Evolutionary conservation across 2,797 vertebrate genomes (phyloP), one percentile per base, ranked within the genome.

Genomic region (Pelochelys cantorii): DNA sequence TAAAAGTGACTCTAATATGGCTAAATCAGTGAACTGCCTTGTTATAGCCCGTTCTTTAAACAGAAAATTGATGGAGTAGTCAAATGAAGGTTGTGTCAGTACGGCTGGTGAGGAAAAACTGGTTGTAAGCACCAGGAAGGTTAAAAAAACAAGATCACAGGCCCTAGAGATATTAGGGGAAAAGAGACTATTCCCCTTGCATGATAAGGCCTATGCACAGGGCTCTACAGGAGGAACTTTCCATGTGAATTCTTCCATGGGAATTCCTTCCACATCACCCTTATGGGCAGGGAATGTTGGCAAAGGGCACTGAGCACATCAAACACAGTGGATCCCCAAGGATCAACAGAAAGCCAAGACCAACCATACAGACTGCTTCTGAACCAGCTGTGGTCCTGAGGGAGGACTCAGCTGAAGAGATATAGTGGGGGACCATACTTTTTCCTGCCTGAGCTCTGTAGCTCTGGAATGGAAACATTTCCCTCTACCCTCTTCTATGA

Each of bases 241-340:
- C 11, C 79, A 37, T 77, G 79, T 75, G 91, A 92, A 71, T 37
- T 52, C n/a, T 92, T 81, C 74, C 75, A n/a, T 60, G 14, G 68
- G 84, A 3, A 55, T 14, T 22, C 54, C 79, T 84, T 42, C 18
- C 17, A 31, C 17, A 68, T 71, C 23, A 84, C 60, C 29, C 0
- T 1, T 1, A 81, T 42, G 80, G 84, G 74, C 20, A 85, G 68
- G 23, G 60, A 85, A 54, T 17, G 9, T 75, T 78, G 29, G 83
- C n/a, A 65, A 3, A 17, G 62, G 25, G 18, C 84, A 91, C n/a
- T 68, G 65, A 12, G 0, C 53, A 52, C 74, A 0, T 2, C 52
- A 79, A 62, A 18, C 25, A 87, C 20, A 62, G 52, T 62, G 89
- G 60, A 86, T 83, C 27, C 14, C 75, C 14, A 29, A 87, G 4